Base-by-base conservation (phyloP, 2,888 invertebrate species). In the Lithophane socia region DNA sequence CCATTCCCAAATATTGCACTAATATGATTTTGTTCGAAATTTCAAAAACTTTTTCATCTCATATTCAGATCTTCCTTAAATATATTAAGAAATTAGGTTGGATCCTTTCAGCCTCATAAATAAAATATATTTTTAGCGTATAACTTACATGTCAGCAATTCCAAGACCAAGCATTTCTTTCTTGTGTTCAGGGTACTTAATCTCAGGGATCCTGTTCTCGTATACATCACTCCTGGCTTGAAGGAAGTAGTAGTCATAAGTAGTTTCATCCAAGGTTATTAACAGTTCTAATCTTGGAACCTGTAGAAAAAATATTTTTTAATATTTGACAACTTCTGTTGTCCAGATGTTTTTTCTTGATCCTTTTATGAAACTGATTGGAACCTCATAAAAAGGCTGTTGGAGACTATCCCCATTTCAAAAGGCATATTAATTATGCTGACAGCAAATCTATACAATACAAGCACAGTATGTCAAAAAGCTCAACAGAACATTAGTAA, bases 211-310 rank as follows among this genome's bases (percentile, higher is more conserved):
- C 91, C 97, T 97, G 91, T 98, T 98, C 75, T 98, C 97, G 79
- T 98, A 97, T 66, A 99, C 98, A 97, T 99, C 99, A 91, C 97
- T 97, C 52, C 98, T 97, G 65, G 98, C 98, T 97, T 99, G 99
- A 93, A 98, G 98, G 92, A 98, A 99, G 91, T 98, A 98, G 93
- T 99, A 99, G 90, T 98, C 98, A 92, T 98, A 99, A 1, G 99
- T 98, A 74, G 97, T 97, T 68, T 97, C 94, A 94, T 99, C 99
- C 70, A 98, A 94, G 77, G 97, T 97, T 88, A 97, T 97, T 69
- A 98, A 94, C 86, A 97, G 96, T 18, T 96, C 94, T 64, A 98
- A 92, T 87, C 97, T 97, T 5, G 98, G 97, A 47, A 98, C 97
- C 97, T 97, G 83, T 75, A 72, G 85, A 83, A 67, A 67, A 21